phyloP scores from a whole-genome alignment of 2,888 invertebrate species.

The Onthophagus sagittarius region DNA sequence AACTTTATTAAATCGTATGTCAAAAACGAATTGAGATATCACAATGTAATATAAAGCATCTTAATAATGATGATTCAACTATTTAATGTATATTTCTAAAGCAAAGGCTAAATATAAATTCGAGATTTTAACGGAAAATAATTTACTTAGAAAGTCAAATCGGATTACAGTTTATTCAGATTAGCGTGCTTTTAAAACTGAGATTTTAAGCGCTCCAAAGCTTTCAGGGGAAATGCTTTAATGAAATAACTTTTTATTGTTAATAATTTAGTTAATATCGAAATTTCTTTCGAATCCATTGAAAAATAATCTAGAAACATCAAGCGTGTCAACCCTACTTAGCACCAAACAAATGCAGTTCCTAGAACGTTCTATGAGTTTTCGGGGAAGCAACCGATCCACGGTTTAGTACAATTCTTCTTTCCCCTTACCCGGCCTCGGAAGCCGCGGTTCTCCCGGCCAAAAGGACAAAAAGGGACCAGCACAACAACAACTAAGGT shows the following conservation, averaged over 20 bases:
- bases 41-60: too few species aligned
- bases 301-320: background rate
- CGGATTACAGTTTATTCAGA: background rate
- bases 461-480: background rate
- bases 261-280: too few species aligned
- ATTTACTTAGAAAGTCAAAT: background rate
- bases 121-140: too few species aligned
- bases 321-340: background rate
- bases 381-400: background rate
- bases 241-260: background rate
- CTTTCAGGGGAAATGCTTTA: too few species aligned
- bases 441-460: background rate
- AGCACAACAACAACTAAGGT: background rate
- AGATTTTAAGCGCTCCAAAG: background rate
- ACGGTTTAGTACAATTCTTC: background rate
- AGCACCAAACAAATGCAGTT: background rate
- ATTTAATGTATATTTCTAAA: too few species aligned
- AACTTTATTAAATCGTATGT: too few species aligned
- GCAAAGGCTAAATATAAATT: background rate
- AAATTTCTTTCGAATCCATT: background rate
- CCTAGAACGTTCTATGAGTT: background rate
- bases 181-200: background rate
- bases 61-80: too few species aligned
- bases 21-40: too few species aligned
- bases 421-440: background rate